Conservation (phyloP, 1,140 invertebrate genomes). For the Dreissena polymorpha region DNA sequence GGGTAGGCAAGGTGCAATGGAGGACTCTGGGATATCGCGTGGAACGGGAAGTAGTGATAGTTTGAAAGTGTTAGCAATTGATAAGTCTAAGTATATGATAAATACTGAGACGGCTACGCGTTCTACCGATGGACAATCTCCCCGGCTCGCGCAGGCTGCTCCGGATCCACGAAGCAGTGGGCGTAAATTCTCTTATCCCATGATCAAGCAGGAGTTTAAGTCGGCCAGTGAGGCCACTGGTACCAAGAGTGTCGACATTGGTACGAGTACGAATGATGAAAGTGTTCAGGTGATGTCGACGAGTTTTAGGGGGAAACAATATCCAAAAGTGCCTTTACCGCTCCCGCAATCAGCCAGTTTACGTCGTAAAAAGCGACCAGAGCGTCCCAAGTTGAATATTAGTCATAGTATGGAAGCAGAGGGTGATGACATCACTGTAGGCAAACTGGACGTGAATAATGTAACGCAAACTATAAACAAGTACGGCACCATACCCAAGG, state of each 20-base stretch:
- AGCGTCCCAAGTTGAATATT: slow-evolving; percentile 47
- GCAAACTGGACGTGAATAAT: slow-evolving; percentile 95
- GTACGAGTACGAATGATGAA: slow-evolving; percentile 61
- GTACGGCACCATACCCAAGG: slow-evolving; percentile 97
- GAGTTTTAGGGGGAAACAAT: slow-evolving; percentile 61
- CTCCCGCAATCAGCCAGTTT: slow-evolving; percentile 67
- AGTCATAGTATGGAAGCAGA: slow-evolving; percentile 60
- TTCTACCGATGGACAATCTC: slow-evolving; percentile 48
- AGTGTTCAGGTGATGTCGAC: slow-evolving; percentile 51
- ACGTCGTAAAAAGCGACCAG: slow-evolving; percentile 63
- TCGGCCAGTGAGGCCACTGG: slow-evolving; percentile 29
- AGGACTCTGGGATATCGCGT: slow-evolving; percentile 65
- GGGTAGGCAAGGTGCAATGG: slow-evolving; percentile 27
- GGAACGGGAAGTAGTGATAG: slow-evolving; percentile 67
- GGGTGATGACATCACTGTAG: slow-evolving; percentile 63
- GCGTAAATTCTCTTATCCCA: slow-evolving; percentile 58
- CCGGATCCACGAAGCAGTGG: slow-evolving; percentile 61
- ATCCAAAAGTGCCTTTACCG: slow-evolving; percentile 73
- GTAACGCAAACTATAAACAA: slow-evolving; percentile 96
- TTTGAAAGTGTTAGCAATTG: slow-evolving; percentile 72
- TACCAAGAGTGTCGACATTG: slow-evolving; percentile 59
- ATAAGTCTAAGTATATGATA: slow-evolving; percentile 76
- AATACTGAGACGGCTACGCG: slow-evolving; percentile 66
- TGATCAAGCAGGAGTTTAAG: slow-evolving; percentile 53
- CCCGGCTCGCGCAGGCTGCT: slow-evolving; percentile 17